Evolutionary conservation across 2,113 vertebrate genomes (phyloP).

Genomic region (Gobio gobio): DNA sequence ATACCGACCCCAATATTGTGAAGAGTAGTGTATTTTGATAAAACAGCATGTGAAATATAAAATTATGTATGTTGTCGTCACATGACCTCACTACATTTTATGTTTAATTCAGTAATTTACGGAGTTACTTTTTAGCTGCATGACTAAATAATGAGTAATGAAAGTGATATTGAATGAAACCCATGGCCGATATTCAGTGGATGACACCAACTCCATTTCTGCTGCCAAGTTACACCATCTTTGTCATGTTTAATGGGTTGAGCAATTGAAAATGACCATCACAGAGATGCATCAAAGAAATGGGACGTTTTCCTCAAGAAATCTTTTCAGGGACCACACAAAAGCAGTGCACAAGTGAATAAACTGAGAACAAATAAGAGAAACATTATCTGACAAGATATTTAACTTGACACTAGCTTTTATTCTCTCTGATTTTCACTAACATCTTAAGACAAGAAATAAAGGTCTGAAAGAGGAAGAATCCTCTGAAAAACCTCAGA

Average conservation of each 20-base stretch:
- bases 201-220: background rate
- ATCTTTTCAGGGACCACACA: background rate
- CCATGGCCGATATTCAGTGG: background rate
- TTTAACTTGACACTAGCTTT: background rate
- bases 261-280: background rate
- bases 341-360: background rate
- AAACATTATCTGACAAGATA: background rate
- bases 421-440: background rate
- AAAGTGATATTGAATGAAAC: background rate
- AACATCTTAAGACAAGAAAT: background rate
- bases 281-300: background rate
- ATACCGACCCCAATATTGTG: too few species aligned
- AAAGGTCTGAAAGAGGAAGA: constrained; percentile 3
- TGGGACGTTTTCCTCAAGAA: background rate
- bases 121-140: too few species aligned
- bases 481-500: background rate
- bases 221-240: background rate
- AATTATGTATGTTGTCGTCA: too few species aligned
- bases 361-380: background rate
- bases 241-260: background rate
- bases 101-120: too few species aligned
- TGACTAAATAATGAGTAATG: too few species aligned
- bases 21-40: too few species aligned
- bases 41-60: too few species aligned
- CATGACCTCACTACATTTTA: too few species aligned